Base-by-base conservation (phyloP, 2,888 invertebrate genomes). In the Argyra leucocephala region DNA sequence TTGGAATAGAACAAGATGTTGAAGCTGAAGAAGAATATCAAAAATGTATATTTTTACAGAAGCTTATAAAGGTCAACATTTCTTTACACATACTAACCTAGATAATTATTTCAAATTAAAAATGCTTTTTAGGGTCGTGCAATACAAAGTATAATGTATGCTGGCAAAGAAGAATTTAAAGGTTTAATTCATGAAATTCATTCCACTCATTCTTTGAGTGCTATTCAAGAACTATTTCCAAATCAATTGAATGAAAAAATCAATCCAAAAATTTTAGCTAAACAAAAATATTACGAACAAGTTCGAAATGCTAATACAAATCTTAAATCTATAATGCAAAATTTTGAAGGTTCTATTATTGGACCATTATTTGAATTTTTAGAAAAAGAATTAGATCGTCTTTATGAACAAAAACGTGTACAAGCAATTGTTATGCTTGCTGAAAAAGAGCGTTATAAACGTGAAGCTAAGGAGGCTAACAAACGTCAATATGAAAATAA, bases 381-480 rank as follows among this genome's bases (percentile, higher is more conserved):
- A 21, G 86, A 87, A 75, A 89, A 93, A 75, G 93, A 94, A 78
- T 81, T 93, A 69, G 77, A 85, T 15, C 82, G 91, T 15, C 79
- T 94, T 1, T 83, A 88, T 68, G 89, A 91, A 71, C 92, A 93
- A 75, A 82, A 91, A 7, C 83, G 86, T 66, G 86, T 89, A 18
- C 92, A 93, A 72, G 91, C 91, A 0, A 85, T 89, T 74, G 86
- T 88, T 26, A 81, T 93, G 70, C 78, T 93, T 57, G 90, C 91
- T 0, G 91, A 92, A 72, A 82, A 89, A 36, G 89, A 91, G 72
- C 83, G 91, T 69, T 81, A 85, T 69, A 85, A 86, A 74, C 82
- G 90, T 0, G 93, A 93, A 76, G 91, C 92, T 0, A 87, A 85
- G 10, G 93, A 93, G 76, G 88, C 89, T 2, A 91, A 92, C 1